Base-by-base conservation (phyloP, 2,888 invertebrate species). In the Matsumyia berberina region DNA sequence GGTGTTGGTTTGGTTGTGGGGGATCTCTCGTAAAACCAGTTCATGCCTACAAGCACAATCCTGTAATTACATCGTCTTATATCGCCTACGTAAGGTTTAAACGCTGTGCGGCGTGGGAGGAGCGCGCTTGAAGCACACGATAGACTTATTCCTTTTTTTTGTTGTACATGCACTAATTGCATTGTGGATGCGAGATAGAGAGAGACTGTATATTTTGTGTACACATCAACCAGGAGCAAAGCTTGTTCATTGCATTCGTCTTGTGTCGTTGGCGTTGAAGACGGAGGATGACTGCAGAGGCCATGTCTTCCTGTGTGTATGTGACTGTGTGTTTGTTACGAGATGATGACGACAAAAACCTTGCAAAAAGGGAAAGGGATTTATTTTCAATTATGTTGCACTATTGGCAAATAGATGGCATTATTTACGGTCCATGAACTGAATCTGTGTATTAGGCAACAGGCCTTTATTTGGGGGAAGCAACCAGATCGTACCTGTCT, bases 21-120 rank as follows among this genome's bases (percentile, higher is more conserved):
- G 35, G 57, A 55, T 76, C 39, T 51, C 58, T 67, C 44, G 67
- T 24, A 12, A 76, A 76, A 67, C 42, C 67, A 66, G 66, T 78
- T 72, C 39, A 82, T 78, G 82, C 82, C 82, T 82, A 82, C 77
- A 53, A 78, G 82, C 82, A 82, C 44, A 72, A 82, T 82, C 53
- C 60, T 51, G 70, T 82, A 82, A 82, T 82, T 78, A 82, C 82
- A 72, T 78, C 82, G 66, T 82, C 77, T 82, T 82, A 77, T 60
- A 72, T 77, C 82, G 72, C 69, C 82, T 53, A 60, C 12, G 66
- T 66, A 33, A 39, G 66, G 78, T 31, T 72, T 78, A 64, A 70
- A 37, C 35, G 42, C 17, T 29, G 49, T 39, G 53, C 31, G 42
- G 44, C 8, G 33, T 60, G 17, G 62, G 15, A 67, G 19, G 42